A percentile compares a stretch with the other conserved stretches of the same genome.
Conservation (phyloP, 2,113 vertebrate genomes). For the Corythornis vintsioides region DNA sequence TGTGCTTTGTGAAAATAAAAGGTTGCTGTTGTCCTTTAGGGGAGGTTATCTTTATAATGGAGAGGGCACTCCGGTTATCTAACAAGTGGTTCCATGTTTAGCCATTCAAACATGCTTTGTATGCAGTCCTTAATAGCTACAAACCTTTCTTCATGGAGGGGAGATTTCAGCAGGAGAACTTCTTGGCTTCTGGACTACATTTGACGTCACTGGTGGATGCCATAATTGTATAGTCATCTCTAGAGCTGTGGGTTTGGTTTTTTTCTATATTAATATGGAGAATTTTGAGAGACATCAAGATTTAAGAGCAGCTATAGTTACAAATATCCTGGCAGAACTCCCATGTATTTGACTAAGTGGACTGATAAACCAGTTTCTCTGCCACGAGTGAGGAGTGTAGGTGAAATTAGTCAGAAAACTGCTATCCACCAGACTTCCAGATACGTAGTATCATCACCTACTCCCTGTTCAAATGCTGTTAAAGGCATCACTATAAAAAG, state of each 20-base stretch:
- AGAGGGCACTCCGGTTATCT: neutral
- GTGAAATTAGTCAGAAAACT: neutral
- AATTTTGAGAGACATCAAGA: neutral
- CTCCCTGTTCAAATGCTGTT: neutral
- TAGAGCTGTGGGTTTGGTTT: slow-evolving; percentile 17
- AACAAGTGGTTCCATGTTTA: neutral
- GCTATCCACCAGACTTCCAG: neutral
- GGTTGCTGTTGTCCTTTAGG: neutral
- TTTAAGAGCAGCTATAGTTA: neutral
- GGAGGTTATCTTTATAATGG: fast-evolving
- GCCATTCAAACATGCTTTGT: fast-evolving
- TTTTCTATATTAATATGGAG: neutral
- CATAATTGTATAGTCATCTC: neutral
- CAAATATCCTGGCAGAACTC: neutral
- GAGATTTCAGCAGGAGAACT: neutral
- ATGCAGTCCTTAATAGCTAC: neutral
- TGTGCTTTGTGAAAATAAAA: neutral
- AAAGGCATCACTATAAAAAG: neutral
- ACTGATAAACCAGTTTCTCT: neutral
- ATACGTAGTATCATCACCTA: neutral
- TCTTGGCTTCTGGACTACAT: neutral
- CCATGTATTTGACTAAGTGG: neutral
- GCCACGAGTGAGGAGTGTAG: neutral
- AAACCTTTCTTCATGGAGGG: neutral
- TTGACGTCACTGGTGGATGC: neutral